Percentiles rank a stretch among this genome's conserved stretches.
Conservation (phyloP, 2,113 vertebrate species). For the Solea senegalensis region DNA sequence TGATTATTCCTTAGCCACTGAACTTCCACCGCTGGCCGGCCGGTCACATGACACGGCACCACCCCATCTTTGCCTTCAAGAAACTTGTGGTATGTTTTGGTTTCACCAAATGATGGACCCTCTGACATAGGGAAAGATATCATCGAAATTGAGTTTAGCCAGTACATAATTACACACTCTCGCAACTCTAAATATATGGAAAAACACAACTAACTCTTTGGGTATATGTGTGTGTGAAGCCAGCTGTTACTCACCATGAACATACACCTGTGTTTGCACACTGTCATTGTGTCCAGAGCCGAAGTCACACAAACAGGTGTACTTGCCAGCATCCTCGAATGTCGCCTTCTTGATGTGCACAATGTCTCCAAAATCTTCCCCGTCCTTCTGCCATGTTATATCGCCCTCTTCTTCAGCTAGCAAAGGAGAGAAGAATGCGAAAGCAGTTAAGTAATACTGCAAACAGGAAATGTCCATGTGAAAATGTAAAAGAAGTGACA, state of each 20-base stretch:
- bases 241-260: constrained; percentile 69
- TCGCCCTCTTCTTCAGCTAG: constrained; percentile 69
- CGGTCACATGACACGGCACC: constrained; percentile 72
- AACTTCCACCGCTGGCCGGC: constrained; percentile 70
- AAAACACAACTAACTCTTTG: too few relatives aligned
- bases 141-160: too few relatives aligned
- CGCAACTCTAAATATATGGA: too few relatives aligned
- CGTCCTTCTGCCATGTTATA: constrained; percentile 69
- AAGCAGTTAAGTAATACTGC: background rate
- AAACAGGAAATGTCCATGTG: background rate
- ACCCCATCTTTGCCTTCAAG: constrained; percentile 60
- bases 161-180: too few relatives aligned
- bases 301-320: constrained; percentile 64
- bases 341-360: constrained; percentile 54
- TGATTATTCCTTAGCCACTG: constrained; percentile 59
- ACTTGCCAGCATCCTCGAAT: constrained; percentile 58
- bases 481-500: constrained; percentile 13
- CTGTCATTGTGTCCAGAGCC: background rate
- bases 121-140: constrained; percentile 49
- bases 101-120: constrained; percentile 63
- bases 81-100: constrained; percentile 76
- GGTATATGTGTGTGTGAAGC: background rate
- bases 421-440: background rate
- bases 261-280: background rate
- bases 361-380: constrained; percentile 33